Evolutionary conservation across 2,113 vertebrate genomes (phyloP), one percentile per base, ranked within the genome.

Genomic region (Stictonetta naevosa): DNA sequence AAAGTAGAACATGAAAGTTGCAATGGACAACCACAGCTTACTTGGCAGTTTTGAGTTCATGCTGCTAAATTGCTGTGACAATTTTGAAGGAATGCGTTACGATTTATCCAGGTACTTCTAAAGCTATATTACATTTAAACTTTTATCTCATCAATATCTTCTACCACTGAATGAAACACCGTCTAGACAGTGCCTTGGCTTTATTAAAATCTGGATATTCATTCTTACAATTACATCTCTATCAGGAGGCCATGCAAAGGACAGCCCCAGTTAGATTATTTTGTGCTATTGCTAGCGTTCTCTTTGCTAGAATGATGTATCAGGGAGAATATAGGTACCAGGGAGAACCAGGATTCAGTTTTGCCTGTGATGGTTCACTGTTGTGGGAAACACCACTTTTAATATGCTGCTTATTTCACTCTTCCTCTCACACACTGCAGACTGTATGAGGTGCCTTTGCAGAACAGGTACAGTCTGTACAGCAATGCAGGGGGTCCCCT

Each of bases 391-490:
- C 23, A 14, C 8, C 0, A 0, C 22, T 92, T 90, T 68, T 33
- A 50, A 21, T 36, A 52, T 8, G 11, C 29, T 2, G 3, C 34
- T 69, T 68, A 6, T 52, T 79, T 63, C 26, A 36, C 13, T 36
- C 34, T 26, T 38, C 60, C 60, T 16, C 60, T 28, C 7, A 15
- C 22, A 29, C 18, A 8, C 5, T 3, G 8, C 22, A 42, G 67
- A 50, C 14, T 5, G 21, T 44, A 19, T 5, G 26, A 28, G 12
- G 15, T 67, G 13, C 21, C 48, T 76, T 76, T 84, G 72, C 46
- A 52, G 62, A 64, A 63, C 16, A 18, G 48, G 5, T 9, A 3
- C 29, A 0, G 0, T 23, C 0, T 1, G 9, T 36, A 66, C 23
- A 48, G 50, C 63, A 26, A 12, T 19, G 29, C 73, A 14, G 0